These are phyloP conservation scores for Spilosoma lubricipeda DNA, from an alignment of 2,888 invertebrate species.

Conservation along the genomic window DNA sequence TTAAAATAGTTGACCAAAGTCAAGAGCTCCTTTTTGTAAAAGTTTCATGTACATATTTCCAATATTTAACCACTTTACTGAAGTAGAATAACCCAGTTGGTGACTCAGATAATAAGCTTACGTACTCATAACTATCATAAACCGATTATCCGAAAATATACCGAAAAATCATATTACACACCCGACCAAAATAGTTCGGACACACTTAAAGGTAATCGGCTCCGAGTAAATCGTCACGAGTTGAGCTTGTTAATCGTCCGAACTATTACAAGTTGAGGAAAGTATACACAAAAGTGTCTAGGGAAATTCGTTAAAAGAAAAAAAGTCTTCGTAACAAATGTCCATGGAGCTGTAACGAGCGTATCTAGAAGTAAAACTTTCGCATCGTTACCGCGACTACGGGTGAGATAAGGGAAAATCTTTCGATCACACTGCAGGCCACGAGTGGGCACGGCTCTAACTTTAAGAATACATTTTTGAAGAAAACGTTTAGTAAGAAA, in stretches of 20 bases:
- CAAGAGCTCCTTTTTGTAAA: neutral
- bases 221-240: constrained; percentile 42
- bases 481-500: neutral
- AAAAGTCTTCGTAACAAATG: constrained; percentile 65
- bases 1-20: neutral
- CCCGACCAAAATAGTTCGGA: constrained; percentile 42
- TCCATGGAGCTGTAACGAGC: constrained; percentile 68
- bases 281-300: constrained; percentile 57
- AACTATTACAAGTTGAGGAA: constrained; percentile 51
- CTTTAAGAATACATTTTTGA: neutral
- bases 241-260: constrained; percentile 47
- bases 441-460: constrained; percentile 21
- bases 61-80: neutral
- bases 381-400: constrained; percentile 72
- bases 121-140: constrained; percentile 27
- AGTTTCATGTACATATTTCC: neutral
- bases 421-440: constrained; percentile 60
- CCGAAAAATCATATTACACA: constrained; percentile 46
- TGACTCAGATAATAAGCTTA: constrained; percentile 23
- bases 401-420: constrained; percentile 72
- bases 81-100: neutral
- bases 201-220: constrained; percentile 49
- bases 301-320: constrained; percentile 70
- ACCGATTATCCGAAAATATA: constrained; percentile 34
- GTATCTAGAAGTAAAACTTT: constrained; percentile 69